Conservation (phyloP, 2,113 vertebrate species). For the Thunnus maccoyii region DNA sequence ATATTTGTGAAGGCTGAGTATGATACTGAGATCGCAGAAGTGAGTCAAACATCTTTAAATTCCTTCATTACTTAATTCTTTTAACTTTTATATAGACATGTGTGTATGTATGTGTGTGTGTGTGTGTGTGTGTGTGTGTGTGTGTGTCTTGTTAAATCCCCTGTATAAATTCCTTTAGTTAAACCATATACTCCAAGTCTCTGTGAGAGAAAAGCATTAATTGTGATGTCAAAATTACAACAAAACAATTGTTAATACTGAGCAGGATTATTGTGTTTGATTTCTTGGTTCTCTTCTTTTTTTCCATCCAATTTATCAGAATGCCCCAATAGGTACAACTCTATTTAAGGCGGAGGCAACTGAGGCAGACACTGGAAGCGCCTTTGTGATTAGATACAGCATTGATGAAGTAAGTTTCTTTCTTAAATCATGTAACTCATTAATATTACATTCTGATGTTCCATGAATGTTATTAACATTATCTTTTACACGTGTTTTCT, state of each 20-base stretch:
- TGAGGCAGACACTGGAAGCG: slow-evolving; percentile 52
- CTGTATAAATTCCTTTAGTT: no score
- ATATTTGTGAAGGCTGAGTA: slow-evolving; percentile 78
- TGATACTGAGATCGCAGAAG: slow-evolving; percentile 79
- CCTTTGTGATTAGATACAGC: slow-evolving; percentile 58
- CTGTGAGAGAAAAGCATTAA: neutral
- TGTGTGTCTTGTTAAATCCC: no score
- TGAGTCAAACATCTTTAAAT: slow-evolving; percentile 66
- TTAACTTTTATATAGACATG: neutral
- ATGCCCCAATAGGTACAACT: rapidly evolving
- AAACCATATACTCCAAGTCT: no score
- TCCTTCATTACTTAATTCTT: neutral
- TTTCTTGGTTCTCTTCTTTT: neutral
- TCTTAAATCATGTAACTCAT: neutral
- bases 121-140: no score
- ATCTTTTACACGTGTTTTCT: slow-evolving; percentile 9
- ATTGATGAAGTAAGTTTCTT: slow-evolving; percentile 74
- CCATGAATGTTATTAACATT: neutral
- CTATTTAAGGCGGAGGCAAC: slow-evolving; percentile 61
- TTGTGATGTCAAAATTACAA: neutral
- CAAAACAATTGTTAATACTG: neutral
- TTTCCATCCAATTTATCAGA: slow-evolving; percentile 58
- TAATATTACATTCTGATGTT: no score
- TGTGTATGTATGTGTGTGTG: neutral
- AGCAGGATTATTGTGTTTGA: neutral